Evolutionary conservation across 64 coral and sea anemone species (phyloP), one percentile per base, ranked within the genome.

Genomic region (Cladopsammia gracilis): DNA sequence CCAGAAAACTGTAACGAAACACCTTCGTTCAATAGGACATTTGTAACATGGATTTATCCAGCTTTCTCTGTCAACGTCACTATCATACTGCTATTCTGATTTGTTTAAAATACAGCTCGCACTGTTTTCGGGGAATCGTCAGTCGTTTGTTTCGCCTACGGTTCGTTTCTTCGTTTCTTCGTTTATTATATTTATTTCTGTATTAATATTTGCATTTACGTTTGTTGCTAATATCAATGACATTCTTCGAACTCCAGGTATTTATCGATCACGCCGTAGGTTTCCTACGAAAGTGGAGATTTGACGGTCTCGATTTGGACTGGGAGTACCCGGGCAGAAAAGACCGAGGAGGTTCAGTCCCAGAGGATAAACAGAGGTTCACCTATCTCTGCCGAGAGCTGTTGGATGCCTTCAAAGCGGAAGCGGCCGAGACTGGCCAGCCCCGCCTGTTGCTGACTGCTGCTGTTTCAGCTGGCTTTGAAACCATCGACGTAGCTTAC

Each of bases 221-320:
- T 34, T 34, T 34, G 34, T 34, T 34, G 34, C 34, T 34, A 7
- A 56, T 10, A 56, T 56, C 12, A 6, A 10, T 56, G 53, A 1
- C 12, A 12, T 56, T 56, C 12, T 56, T 56, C 12, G 23, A 51
- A 24, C 18, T 10, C 2, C 15, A 62, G 57, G 45, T 83, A 4
- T 91, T 91, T 34, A 91, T 91, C 1, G 77, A 91, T 7, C 16
- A 48, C 13, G 62, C 89, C 11, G 52, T 56, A 8, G 11, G 52
- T 56, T 56, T 71, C 9, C 43, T 91, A 12, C n/a, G 77, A 56
- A 23, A 58, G 0, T 76, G 11, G 51, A 58, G 19, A 3, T 92
- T 92, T 64, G 90, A 86, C 8, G 70, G 90, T 51, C 71, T 92
- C 1, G 90, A 92, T n/a, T 24, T 92, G 53, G 90, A 92, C 5